Base-by-base conservation (phyloP, 2,797 vertebrate genomes). In the Triplophysa bombifrons region DNA sequence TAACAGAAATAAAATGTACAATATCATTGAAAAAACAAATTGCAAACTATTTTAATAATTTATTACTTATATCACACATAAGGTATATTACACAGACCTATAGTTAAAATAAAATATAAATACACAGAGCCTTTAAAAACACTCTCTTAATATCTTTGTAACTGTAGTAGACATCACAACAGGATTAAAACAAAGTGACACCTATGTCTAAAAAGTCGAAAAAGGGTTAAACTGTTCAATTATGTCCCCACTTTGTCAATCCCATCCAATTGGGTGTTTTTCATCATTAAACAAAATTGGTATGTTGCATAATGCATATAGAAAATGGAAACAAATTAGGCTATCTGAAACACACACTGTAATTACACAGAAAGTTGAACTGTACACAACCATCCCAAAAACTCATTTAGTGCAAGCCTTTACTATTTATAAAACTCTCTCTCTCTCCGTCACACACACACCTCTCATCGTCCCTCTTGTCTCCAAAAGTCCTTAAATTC, bases 401-500 rank as follows among this genome's bases (percentile, higher is more conserved):
- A 30, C 22, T 58, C 4, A 58, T 48, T 70, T 77, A 48, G 22
- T 2, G 13, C 41, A 48, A 69, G 9, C 25, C 13, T 50, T 68
- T 30, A 30, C 27, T 14, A 20, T 58, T 46, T 27, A 14, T 61
- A 20, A 78, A 63, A 64, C 13, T 58, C 38, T 30, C 13, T 22
- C 51, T 9, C 44, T 14, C 50, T 53, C 58, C 69, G 10, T 72
- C 25, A 58, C 34, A 78, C 6, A 74, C 60, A 71, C 64, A 63
- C 27, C 75, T 64, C 44, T 30, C 16, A 74, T 64, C 38, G 20
- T 53, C 46, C 19, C 55, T 44, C 65, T 68, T 76, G 66, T 72
- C 80, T 72, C 58, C 22, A 46, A 46, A 80, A 63, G 44, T 77
- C 14, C 76, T 48, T 61, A 66, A 53, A 66, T 71, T 71, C 44